phyloP scores from a whole-genome alignment of 2,797 vertebrate genomes.

The Borostomias antarcticus region DNA sequence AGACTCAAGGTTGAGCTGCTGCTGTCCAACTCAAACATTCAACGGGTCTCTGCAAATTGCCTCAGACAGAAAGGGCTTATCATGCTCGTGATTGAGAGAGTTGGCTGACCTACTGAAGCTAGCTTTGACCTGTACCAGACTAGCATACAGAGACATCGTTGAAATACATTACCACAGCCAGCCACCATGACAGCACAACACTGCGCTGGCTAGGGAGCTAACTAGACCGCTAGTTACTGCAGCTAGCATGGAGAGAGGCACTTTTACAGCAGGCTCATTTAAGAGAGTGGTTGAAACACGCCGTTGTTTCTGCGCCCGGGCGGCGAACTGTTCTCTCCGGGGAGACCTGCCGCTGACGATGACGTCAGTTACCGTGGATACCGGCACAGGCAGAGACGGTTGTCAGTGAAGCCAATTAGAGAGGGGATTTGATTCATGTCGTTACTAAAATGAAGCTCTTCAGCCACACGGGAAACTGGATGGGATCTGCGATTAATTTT shows the following conservation, averaged over 20 bases:
- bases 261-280: constrained; percentile 4
- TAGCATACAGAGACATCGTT: background rate
- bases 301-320: background rate
- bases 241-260: background rate
- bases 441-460: constrained; percentile 14
- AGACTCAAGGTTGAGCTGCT: constrained; percentile 3
- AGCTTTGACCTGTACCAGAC: background rate
- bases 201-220: background rate
- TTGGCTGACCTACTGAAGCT: constrained; percentile 19
- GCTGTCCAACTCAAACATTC: background rate
- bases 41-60: background rate
- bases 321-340: background rate
- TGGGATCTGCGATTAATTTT: no score
- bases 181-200: background rate
- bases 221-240: no score
- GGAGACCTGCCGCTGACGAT: background rate
- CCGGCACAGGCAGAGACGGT: constrained; percentile 2
- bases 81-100: constrained; percentile 14
- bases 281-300: constrained; percentile 1
- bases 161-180: background rate
- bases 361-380: constrained; percentile 9
- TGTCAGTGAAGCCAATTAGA: constrained; percentile 15
- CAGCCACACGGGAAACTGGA: background rate
- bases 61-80: background rate
- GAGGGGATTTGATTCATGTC: constrained; percentile 12